These are phyloP conservation scores for Ammodytes marinus DNA, from an alignment of 2,113 vertebrate species.

Conservation along the genomic window DNA sequence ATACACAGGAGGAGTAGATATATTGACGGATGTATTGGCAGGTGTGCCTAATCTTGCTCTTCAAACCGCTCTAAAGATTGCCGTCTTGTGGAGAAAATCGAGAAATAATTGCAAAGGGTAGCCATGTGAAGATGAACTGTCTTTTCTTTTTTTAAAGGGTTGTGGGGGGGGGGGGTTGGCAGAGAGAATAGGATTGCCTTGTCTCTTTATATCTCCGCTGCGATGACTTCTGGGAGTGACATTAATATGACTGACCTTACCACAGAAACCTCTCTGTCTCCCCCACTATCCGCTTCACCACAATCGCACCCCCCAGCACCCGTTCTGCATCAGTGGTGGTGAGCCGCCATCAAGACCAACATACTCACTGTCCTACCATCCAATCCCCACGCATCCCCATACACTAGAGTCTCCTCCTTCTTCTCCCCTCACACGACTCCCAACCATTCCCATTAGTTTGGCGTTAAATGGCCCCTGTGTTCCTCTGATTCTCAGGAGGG, in stretches of 20 bases:
- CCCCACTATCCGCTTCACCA: slow-evolving; percentile 33
- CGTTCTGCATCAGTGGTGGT: slow-evolving; percentile 72
- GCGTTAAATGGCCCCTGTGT: slow-evolving; percentile 80
- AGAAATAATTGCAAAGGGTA: slow-evolving; percentile 70
- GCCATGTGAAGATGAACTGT: slow-evolving; percentile 65
- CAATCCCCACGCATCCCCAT: slow-evolving; percentile 29
- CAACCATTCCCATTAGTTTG: slow-evolving; percentile 75
- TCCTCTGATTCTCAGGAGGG: slow-evolving; percentile 73
- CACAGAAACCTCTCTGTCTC: slow-evolving; percentile 45
- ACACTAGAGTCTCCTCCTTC: slow-evolving; percentile 36
- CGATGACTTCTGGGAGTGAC: slow-evolving; percentile 61
- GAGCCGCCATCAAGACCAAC: slow-evolving; percentile 49
- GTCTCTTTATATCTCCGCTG: slow-evolving; percentile 61
- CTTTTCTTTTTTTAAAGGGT: slow-evolving; percentile 21
- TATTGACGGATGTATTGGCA: slow-evolving; percentile 78
- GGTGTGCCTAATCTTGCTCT: slow-evolving; percentile 67
- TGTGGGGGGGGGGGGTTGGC: slow-evolving; percentile 42
- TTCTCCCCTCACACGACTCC: slow-evolving; percentile 55
- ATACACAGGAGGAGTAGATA: slow-evolving; percentile 55
- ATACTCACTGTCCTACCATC: slow-evolving; percentile 40
- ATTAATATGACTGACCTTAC: slow-evolving; percentile 77
- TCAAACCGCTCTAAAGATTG: slow-evolving; percentile 56
- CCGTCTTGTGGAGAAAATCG: slow-evolving; percentile 57
- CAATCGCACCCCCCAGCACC: slow-evolving; percentile 34
- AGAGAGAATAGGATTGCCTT: slow-evolving; percentile 60